Base-by-base conservation (phyloP, 2,113 vertebrate species). In the Leucoraja erinaceus region DNA sequence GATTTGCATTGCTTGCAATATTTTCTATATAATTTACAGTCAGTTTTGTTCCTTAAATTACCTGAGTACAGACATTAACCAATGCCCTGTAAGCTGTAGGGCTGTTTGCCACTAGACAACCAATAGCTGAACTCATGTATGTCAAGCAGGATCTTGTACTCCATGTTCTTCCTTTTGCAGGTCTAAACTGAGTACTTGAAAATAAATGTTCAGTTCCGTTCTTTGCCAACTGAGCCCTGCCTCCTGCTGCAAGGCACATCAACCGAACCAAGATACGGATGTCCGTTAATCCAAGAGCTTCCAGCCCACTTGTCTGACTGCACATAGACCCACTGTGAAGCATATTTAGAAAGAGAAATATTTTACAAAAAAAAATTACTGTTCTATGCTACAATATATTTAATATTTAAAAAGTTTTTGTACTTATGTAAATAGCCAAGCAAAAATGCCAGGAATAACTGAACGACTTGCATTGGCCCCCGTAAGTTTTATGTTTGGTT, bases 11-110 rank as follows among this genome's bases (percentile, higher is more conserved):
- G 75, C 61, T 63, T 88, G n/a, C 5, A 66, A 59, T 16, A 88
- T 63, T 63, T 31, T 66, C 59, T 31, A 86, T 86, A 6, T 31
- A 14, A 31, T 63, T 88, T 18, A 68, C 76, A 47, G 31, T 3
- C 7, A 0, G 28, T 56, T 77, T 91, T 16, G 83, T 61, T 75
- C 56, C 74, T 70, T 59, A 22, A 4, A 93, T 93, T 93, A 97
- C 97, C 96, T 96, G 96, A 93, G 96, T 97, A 93, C 97, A 97
- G 94, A 97, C 96, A 93, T 97, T 96, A 93, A 97, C 96, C 1
- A 97, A 95, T 93, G 97, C 96, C 90, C 96, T 95, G 94, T 96
- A 96, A 28, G 96, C 96, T 33, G 94, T 70, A 2, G 96, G 94
- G 93, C 95, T 97, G 86, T 96, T 96, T 47, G 96, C 96, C 90